Evolutionary conservation across 2,888 invertebrate genomes (phyloP), one percentile per base, ranked within the genome.

Genomic region (Temnothorax ravouxi): DNA sequence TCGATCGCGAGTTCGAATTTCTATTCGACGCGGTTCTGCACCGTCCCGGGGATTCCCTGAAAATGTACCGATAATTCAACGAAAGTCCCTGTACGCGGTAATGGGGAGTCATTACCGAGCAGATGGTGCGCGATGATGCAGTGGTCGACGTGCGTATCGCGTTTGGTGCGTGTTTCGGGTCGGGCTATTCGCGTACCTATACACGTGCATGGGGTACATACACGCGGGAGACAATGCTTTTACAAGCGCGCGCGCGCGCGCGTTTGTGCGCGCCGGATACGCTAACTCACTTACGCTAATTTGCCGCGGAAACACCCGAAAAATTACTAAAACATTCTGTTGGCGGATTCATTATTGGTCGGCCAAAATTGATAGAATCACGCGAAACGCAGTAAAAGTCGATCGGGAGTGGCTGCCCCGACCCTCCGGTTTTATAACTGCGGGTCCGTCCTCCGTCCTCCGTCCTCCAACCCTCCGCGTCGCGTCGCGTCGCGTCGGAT

Each of bases 61-160:
- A 93, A 93, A 93, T 92, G 91, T 92, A 91, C 91, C 93, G 93
- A 94, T 94, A 94, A 94, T 94, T 94, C 92, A 93, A 90, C 91
- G 92, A 94, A 94, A 94, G 93, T 93, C 93, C 93, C 90, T 92
- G 90, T 91, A 86, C 89, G 91, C 89, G 91, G 92, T 94, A 94
- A 94, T 94, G 93, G 89, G 91, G 89, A 92, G 94, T 94, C 94
- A 94, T 94, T 94, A 94, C 93, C 92, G 91, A 93, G 91, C 94
- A 94, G 94, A 94, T 94, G 94, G 93, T 93, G 94, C 93, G 90
- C 92, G 93, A 93, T 94, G 94, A 94, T 94, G 94, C 94, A 94
- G 93, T 92, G 93, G 92, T 91, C 91, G 92, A 92, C 74, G 88
- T 85, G 88, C 86, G 89, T 90, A 90, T 90, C 86, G 75, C 88